Base-by-base conservation (phyloP, 2,888 invertebrate species). In the Diarsia dahlii region DNA sequence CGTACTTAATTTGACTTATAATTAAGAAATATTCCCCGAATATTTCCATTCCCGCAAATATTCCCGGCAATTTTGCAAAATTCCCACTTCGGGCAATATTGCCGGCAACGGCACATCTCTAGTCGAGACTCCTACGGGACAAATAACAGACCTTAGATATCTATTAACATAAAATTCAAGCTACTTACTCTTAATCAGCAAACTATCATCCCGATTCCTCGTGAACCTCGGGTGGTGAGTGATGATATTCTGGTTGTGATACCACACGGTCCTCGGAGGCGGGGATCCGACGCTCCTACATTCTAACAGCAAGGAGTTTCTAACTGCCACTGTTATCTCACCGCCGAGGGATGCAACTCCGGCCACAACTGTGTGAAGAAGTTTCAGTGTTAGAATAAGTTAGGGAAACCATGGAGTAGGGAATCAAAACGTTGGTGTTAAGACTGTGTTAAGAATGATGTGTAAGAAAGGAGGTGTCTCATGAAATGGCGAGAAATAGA, bases 271-370 rank as follows among this genome's bases (percentile, higher is more conserved):
- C 46, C 96, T 91, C 0, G 97, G 97, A 3, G 96, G 96, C 3
- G 97, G 97, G 0, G 95, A 93, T 0, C 97, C 97, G 0, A 96
- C 95, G 56, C 96, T 96, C 60, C 90, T 91, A 67, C 97, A 97
- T 58, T 95, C 94, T 0, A 97, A 87, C 0, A 94, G 90, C 10
- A 96, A 85, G 0, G 95, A 94, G 75, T 95, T 95, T 0, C 95
- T 89, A 0, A 96, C 96, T 9, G 95, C 95, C 0, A 95, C 95
- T 9, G 94, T 94, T 28, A 96, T 94, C 46, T 92, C 93, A 0
- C 96, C 96, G 0, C 97, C 97, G 74, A 98, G 96, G 13, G 97
- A 97, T 1, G 97, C 97, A 15, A 98, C 97, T 45, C 97, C 97
- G 1, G 98, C 97, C 46, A 97, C 97, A 74, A 97, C 97, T 97